Conservation (phyloP, 1,140 invertebrate genomes). For the Drosophila simulans region DNA sequence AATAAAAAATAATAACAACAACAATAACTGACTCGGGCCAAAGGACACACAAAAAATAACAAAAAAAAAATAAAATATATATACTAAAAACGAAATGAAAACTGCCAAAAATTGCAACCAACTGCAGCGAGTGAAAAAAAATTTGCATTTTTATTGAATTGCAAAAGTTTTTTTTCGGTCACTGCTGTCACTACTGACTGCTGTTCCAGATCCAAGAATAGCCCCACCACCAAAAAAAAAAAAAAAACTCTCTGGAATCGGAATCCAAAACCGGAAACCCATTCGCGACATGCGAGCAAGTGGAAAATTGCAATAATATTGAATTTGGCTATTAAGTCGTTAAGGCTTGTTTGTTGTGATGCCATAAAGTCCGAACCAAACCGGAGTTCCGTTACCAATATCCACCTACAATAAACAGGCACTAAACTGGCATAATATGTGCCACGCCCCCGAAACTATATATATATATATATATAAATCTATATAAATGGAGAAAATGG, state of each 20-base stretch:
- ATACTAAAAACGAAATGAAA: constrained; percentile 56
- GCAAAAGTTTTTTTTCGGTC: constrained; percentile 78
- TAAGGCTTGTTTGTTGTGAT: constrained; percentile 60
- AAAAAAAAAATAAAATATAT: constrained; percentile 13
- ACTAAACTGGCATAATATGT: constrained; percentile 14
- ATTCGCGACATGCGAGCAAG: constrained; percentile 50
- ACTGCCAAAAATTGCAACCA: constrained; percentile 65
- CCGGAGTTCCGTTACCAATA: constrained; percentile 14
- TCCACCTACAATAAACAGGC: constrained; percentile 49
- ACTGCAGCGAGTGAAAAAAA: constrained; percentile 58
- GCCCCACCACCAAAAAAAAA: constrained; percentile 11
- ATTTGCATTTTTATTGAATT: constrained; percentile 82
- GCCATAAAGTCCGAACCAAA: constrained; percentile 48
- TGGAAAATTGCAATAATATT: constrained; percentile 79
- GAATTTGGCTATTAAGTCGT: constrained; percentile 81
- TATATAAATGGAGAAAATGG: no score
- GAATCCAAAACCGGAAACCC: constrained; percentile 22
- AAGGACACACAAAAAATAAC: constrained; percentile 5
- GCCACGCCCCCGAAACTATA: constrained; percentile 36
- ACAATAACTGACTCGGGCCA: constrained; percentile 20
- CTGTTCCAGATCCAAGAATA: constrained; percentile 11
- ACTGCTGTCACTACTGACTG: constrained; percentile 55
- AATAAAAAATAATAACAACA: constrained; percentile 21
- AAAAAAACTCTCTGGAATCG: constrained; percentile 14
- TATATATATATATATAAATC: neutral